Conservation (phyloP, 2,113 vertebrate species). For the Ictidomys tridecemlineatus region DNA sequence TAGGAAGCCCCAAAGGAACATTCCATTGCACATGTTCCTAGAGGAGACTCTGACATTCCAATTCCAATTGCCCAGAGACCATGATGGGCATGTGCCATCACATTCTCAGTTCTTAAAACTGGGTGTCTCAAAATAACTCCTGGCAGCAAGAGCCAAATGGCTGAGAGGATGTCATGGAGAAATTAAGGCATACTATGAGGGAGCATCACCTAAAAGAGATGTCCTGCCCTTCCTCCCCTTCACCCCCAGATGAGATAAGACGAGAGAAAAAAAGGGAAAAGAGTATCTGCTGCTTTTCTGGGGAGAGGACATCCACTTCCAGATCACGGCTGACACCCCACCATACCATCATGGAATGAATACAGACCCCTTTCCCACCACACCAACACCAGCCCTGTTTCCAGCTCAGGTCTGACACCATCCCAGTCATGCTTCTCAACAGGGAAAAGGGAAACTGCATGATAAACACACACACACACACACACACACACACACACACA, state of each 20-base stretch:
- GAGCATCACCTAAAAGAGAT: background rate
- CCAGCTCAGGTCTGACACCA: background rate
- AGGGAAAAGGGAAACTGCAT: background rate
- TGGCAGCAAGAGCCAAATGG: constrained; percentile 2
- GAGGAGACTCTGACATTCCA: constrained; percentile 18
- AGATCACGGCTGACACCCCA: background rate
- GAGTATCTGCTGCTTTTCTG: background rate
- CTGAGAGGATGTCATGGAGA: background rate
- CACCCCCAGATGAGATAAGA: constrained; percentile 18
- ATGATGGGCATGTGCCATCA: background rate
- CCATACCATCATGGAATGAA: background rate
- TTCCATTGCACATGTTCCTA: constrained; percentile 4
- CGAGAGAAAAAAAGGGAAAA: background rate
- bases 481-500: background rate
- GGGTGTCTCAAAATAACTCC: background rate
- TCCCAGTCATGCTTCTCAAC: background rate
- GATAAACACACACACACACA: background rate
- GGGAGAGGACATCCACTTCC: background rate
- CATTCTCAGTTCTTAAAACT: constrained; percentile 23
- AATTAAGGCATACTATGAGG: background rate
- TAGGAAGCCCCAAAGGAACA: constrained; percentile 13
- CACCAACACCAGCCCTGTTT: background rate
- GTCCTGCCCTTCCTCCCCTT: background rate
- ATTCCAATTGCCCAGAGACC: constrained; percentile 22
- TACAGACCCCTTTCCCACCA: background rate